Percentiles rank a stretch among this genome's conserved stretches.
Evolutionary conservation across 2,797 vertebrate genomes (phyloP).

Genomic region (Gambelia wislizenii): DNA sequence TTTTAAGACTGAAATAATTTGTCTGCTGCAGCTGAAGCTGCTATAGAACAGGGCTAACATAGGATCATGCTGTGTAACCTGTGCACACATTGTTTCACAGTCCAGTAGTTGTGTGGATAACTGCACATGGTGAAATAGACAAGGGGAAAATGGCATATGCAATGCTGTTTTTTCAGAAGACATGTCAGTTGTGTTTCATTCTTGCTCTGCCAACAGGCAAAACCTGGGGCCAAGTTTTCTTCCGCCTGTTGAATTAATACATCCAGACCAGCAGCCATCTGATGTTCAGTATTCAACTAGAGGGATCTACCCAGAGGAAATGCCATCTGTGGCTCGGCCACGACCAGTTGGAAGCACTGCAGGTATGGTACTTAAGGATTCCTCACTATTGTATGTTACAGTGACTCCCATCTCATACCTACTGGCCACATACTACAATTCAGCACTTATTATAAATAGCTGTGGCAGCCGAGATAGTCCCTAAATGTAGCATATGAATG

Average conservation of each 20-base stretch:
- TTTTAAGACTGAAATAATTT: not conserved
- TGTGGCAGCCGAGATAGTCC: not conserved
- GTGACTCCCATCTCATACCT: not conserved
- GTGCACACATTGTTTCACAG: not conserved
- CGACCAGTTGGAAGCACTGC: slow-evolving; percentile 93
- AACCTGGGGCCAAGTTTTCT: slow-evolving; percentile 84
- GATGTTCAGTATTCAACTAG: slow-evolving; percentile 82
- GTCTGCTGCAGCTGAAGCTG: not conserved
- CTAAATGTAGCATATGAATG: slow-evolving; percentile 18
- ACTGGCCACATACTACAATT: not conserved
- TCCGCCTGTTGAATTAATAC: slow-evolving; percentile 81
- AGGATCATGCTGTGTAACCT: not conserved
- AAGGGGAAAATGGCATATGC: not conserved
- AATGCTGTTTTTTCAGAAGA: not conserved
- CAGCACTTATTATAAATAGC: not conserved
- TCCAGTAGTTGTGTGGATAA: not conserved
- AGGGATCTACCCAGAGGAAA: slow-evolving; percentile 88
- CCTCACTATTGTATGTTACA: not conserved
- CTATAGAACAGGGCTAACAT: too few relatives aligned
- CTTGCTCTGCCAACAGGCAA: slow-evolving; percentile 78
- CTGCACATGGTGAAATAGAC: not conserved
- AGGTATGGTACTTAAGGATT: slow-evolving; percentile 88
- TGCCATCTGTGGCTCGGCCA: slow-evolving; percentile 89
- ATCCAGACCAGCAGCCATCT: slow-evolving; percentile 75
- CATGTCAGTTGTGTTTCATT: slow-evolving; percentile 24